These are phyloP conservation scores for Clepsis dumicolana DNA, from an alignment of 2,888 invertebrate species.

Conservation along the genomic window DNA sequence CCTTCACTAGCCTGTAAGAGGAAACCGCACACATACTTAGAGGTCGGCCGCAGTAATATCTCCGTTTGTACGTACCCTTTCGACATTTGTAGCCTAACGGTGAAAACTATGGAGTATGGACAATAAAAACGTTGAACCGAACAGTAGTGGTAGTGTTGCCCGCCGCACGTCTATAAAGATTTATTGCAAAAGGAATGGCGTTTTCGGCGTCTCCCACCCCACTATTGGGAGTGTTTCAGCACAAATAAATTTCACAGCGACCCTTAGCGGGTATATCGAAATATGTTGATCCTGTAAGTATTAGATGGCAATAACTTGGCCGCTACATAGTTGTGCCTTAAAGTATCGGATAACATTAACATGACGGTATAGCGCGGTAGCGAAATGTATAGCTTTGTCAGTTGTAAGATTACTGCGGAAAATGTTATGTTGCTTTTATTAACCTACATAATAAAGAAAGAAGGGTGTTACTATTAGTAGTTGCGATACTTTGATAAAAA, in stretches of 20 bases:
- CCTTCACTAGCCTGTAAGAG: not conserved
- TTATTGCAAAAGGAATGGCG: conserved; percentile 73
- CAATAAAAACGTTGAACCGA: conserved; percentile 62
- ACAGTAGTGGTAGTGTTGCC: conserved; percentile 40
- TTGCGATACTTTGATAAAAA: conserved; percentile 1
- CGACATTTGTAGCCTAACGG: conserved; percentile 48
- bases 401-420: conserved; percentile 5
- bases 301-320: conserved; percentile 58
- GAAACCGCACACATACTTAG: conserved; percentile 10
- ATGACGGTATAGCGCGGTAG: conserved; percentile 11
- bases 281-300: conserved; percentile 70
- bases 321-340: conserved; percentile 9
- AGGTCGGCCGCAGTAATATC: conserved; percentile 25
- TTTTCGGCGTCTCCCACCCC: conserved; percentile 67
- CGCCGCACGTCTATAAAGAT: conserved; percentile 69
- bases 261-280: conserved; percentile 67
- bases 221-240: conserved; percentile 68
- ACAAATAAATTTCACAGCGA: conserved; percentile 75
- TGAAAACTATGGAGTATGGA: conserved; percentile 62
- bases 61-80: conserved; percentile 33
- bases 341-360: conserved; percentile 33
- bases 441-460: not conserved
- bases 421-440: not conserved
- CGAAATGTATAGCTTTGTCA: conserved; percentile 15
- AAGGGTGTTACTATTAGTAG: no score